Conservation (phyloP, 2,113 vertebrate genomes). For the Rhagologus leucostigma region DNA sequence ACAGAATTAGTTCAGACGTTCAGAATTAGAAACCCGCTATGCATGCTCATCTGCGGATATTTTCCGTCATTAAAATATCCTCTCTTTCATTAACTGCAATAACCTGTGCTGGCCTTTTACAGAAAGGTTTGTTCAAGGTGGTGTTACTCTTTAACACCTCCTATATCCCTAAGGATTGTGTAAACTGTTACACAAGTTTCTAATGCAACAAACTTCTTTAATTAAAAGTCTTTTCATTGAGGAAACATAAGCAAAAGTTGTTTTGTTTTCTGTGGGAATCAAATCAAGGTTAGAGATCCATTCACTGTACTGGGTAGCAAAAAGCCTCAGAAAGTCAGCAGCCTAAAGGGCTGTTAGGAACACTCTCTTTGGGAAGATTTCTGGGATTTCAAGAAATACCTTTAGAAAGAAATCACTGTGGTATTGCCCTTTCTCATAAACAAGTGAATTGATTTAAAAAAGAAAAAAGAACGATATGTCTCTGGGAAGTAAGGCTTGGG, state of each 20-base stretch:
- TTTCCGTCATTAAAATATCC: not conserved
- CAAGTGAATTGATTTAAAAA: not conserved
- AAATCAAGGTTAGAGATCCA: not conserved
- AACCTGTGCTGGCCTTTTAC: not conserved
- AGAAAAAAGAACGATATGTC: not conserved
- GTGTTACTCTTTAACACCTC: not conserved
- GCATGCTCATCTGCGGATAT: not conserved
- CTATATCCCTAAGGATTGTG: not conserved
- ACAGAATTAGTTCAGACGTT: not conserved
- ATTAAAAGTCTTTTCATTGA: not conserved
- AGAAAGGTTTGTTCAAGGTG: not conserved
- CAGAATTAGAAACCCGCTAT: not conserved
- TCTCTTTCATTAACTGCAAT: not conserved
- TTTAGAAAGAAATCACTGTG: not conserved
- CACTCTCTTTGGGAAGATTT: not conserved
- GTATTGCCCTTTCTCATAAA: not conserved
- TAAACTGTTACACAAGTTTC: not conserved
- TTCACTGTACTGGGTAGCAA: not conserved
- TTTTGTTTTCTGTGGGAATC: not conserved
- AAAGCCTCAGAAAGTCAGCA: not conserved
- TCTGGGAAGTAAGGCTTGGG: conserved; percentile 14
- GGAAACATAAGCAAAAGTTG: not conserved
- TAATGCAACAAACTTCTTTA: not conserved
- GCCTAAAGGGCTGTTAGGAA: not conserved
- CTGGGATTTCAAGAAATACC: not conserved